Evolutionary conservation across 2,888 invertebrate species (phyloP).

Genomic region (Drosophila emarginata): DNA sequence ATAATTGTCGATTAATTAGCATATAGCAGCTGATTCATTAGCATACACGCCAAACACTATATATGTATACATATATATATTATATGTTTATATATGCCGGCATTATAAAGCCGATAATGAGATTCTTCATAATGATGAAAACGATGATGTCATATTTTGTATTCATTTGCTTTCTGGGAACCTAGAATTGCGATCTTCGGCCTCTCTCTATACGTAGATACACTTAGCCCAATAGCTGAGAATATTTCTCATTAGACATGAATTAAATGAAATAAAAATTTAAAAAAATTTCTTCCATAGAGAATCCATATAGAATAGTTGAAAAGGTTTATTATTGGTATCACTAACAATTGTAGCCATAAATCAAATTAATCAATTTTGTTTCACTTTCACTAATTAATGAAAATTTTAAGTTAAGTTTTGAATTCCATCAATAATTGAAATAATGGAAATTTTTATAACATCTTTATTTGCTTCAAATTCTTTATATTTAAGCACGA

Average conservation of each 20-base stretch:
- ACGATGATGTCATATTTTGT: conserved; percentile 40
- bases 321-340: too few relatives aligned
- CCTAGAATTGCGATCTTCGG: conserved; percentile 42
- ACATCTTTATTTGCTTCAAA: too few relatives aligned
- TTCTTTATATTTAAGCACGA: too few relatives aligned
- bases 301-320: too few relatives aligned
- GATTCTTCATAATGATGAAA: conserved; percentile 32
- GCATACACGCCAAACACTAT: conserved; percentile 31
- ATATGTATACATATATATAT: background rate
- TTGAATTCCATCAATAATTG: too few relatives aligned
- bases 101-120: conserved; percentile 39
- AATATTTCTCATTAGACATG: background rate
- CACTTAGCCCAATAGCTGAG: background rate
- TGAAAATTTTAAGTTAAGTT: too few relatives aligned
- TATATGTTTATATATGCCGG: conserved; percentile 30
- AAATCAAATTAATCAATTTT: too few relatives aligned
- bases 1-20: conserved; percentile 18
- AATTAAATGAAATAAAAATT: background rate
- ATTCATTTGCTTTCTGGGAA: background rate
- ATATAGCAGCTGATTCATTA: conserved; percentile 63
- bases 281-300: too few relatives aligned
- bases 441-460: too few relatives aligned
- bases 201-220: conserved; percentile 9
- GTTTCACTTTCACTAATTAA: too few relatives aligned
- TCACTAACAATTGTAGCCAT: too few relatives aligned